These are phyloP conservation scores for Coenonympha glycerion DNA, from an alignment of 2,888 invertebrate genomes.

Conservation along the genomic window DNA sequence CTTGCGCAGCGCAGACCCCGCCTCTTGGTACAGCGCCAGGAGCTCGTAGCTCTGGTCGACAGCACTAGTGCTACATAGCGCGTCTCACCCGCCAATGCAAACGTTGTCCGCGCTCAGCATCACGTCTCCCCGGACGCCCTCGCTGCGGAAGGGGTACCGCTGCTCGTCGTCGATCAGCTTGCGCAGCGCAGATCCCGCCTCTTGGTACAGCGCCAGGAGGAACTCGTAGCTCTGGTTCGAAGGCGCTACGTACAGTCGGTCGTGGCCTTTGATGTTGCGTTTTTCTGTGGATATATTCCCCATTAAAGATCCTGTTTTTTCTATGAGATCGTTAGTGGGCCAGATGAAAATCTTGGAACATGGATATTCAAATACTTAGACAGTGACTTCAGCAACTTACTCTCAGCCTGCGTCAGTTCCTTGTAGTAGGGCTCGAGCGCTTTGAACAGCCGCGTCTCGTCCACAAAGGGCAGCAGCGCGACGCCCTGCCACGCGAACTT, in stretches of 20 bases:
- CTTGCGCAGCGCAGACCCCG: no score
- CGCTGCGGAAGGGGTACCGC: conserved; percentile 78
- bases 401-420: conserved; percentile 88
- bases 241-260: conserved; percentile 89
- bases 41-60: no score
- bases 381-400: conserved; percentile 73
- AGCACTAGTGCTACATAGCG: neutral
- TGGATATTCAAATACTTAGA: no score
- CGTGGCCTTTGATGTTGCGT: conserved; percentile 91
- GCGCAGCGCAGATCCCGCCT: conserved; percentile 38
- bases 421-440: conserved; percentile 88
- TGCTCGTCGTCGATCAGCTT: conserved; percentile 73
- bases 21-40: no score
- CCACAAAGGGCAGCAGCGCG: conserved; percentile 97
- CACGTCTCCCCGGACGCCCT: conserved; percentile 90
- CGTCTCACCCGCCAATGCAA: conserved; percentile 79
- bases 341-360: neutral
- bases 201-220: conserved; percentile 80
- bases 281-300: conserved; percentile 59
- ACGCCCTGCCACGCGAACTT: conserved; percentile 99
- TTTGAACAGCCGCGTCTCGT: conserved; percentile 90
- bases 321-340: no score
- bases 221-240: conserved; percentile 82
- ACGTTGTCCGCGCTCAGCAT: conserved; percentile 83
- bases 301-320: neutral